Conservation (phyloP, 2,113 vertebrate genomes). For the Gadus macrocephalus region DNA sequence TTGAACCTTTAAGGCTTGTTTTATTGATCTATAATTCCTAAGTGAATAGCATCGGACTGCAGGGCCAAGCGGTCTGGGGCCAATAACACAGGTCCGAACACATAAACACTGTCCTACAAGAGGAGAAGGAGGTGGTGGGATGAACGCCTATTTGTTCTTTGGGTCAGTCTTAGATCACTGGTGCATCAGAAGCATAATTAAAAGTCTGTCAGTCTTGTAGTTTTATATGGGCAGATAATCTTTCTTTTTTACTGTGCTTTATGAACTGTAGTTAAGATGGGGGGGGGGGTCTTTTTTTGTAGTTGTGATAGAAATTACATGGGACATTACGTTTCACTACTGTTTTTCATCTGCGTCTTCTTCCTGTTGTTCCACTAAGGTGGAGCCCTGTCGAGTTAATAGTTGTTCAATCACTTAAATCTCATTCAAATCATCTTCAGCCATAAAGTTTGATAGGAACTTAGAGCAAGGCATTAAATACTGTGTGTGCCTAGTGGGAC, state of each 20-base stretch:
- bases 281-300: constrained; percentile 58
- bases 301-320: constrained; percentile 62
- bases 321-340: constrained; percentile 69
- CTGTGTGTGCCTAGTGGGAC: constrained; percentile 12
- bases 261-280: constrained; percentile 63
- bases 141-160: constrained; percentile 16
- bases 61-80: too few relatives aligned
- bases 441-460: constrained; percentile 47
- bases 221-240: constrained; percentile 52
- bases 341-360: constrained; percentile 63
- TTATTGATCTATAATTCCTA: too few relatives aligned
- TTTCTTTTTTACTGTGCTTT: constrained; percentile 55
- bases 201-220: constrained; percentile 37
- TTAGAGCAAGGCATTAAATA: constrained; percentile 28
- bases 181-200: constrained; percentile 35
- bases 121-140: too few relatives aligned
- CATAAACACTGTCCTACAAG: not conserved
- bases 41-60: too few relatives aligned
- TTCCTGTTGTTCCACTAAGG: constrained; percentile 55
- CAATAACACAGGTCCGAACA: not conserved
- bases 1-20: too few relatives aligned
- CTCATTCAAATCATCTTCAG: constrained; percentile 51
- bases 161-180: constrained; percentile 9
- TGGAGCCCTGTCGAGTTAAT: constrained; percentile 49
- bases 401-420: constrained; percentile 56